A percentile compares a stretch with the other conserved stretches of the same genome.
phyloP scores from a whole-genome alignment of 2,797 vertebrate genomes.

The Crax fasciolata region DNA sequence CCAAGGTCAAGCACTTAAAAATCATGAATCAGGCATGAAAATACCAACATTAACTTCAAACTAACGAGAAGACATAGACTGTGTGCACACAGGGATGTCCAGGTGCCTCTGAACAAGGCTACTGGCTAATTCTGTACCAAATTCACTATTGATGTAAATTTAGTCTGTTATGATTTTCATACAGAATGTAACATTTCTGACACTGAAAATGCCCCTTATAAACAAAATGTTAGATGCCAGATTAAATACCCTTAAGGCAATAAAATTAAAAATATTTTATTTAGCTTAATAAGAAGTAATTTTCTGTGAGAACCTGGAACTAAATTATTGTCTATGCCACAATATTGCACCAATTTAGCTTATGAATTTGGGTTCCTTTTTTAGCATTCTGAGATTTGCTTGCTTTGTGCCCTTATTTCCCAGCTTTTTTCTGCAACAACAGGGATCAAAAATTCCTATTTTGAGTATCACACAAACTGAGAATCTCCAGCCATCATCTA shows the following conservation, averaged over 20 bases:
- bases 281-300: neutral
- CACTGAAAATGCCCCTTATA: neutral
- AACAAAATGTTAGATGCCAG: neutral
- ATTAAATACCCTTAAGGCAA: neutral
- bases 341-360: neutral
- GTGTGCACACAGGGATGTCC: neutral
- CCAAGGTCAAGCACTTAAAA: conserved; percentile 24
- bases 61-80: neutral
- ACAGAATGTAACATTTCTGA: neutral
- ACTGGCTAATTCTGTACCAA: neutral
- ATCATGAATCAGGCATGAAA: neutral
- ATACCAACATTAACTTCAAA: neutral
- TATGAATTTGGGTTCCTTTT: neutral
- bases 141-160: neutral
- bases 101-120: neutral
- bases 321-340: neutral
- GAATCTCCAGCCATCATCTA: neutral
- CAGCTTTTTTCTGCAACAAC: neutral
- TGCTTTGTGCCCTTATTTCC: neutral
- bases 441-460: neutral
- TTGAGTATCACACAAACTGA: neutral
- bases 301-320: neutral
- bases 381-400: neutral
- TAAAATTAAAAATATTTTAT: neutral
- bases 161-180: neutral